Conservation (phyloP, 2,797 vertebrate genomes). For the Botia kubotai region DNA sequence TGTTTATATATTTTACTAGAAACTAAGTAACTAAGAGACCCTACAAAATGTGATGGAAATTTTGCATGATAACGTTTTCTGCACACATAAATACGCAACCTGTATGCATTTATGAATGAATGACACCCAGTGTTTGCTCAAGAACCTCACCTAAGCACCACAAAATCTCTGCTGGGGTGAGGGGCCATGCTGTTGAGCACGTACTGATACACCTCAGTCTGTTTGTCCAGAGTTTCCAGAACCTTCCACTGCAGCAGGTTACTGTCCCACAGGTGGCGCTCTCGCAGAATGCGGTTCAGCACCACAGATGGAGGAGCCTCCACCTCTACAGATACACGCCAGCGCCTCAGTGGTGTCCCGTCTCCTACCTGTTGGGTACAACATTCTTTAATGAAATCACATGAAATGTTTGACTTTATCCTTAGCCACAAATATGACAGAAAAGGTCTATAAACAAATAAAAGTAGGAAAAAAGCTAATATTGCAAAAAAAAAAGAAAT, state of each 20-base stretch:
- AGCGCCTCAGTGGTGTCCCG: constrained; percentile 88
- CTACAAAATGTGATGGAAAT: too few relatives aligned
- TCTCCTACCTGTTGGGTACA: constrained; percentile 85
- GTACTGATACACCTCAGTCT: constrained; percentile 94
- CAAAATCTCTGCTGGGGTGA: constrained; percentile 91
- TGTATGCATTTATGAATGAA: too few relatives aligned
- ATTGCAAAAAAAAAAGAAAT: neutral
- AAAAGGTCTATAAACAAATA: too few relatives aligned
- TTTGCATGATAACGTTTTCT: neutral
- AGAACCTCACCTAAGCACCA: constrained; percentile 87
- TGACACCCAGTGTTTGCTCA: neutral
- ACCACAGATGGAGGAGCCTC: constrained; percentile 93
- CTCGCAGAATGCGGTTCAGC: constrained; percentile 90
- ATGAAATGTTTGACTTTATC: too few relatives aligned
- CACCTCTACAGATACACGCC: constrained; percentile 92
- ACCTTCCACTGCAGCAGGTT: constrained; percentile 95
- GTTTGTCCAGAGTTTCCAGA: constrained; percentile 88
- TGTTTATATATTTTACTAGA: too few relatives aligned
- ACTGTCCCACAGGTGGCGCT: constrained; percentile 95
- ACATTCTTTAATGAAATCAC: neutral
- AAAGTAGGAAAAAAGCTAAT: too few relatives aligned
- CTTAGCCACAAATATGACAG: too few relatives aligned
- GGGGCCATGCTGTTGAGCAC: constrained; percentile 93
- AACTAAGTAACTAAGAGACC: too few relatives aligned
- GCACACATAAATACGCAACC: too few relatives aligned